Evolutionary conservation across 2,797 vertebrate genomes (phyloP).

Genomic region (Tiaroga cobitis): DNA sequence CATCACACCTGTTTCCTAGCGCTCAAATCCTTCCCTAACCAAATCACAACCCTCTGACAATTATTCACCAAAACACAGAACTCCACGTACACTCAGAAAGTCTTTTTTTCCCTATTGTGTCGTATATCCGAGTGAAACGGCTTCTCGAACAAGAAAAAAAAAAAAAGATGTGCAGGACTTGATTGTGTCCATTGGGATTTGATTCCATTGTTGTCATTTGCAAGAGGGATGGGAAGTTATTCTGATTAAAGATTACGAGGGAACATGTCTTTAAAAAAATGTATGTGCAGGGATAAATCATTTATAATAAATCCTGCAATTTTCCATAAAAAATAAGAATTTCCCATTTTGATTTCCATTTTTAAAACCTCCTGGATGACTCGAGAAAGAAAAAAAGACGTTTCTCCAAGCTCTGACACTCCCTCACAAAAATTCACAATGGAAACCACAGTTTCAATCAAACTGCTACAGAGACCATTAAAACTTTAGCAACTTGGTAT

Average conservation of each 20-base stretch:
- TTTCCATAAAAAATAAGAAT: background rate
- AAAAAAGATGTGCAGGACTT: background rate
- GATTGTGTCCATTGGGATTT: background rate
- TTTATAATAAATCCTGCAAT: background rate
- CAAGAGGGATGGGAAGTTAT: background rate
- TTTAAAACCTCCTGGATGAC: background rate
- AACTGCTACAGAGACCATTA: background rate
- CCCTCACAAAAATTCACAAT: background rate
- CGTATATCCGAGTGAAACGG: background rate
- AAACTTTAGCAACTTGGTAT: background rate
- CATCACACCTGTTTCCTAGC: conserved; percentile 75
- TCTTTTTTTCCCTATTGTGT: background rate
- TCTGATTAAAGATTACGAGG: background rate
- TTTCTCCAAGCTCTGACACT: background rate
- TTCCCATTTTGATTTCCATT: background rate
- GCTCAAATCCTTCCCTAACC: conserved; percentile 54
- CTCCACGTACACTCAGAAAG: background rate
- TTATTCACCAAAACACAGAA: conserved; percentile 17
- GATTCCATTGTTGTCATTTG: background rate
- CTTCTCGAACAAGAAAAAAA: background rate
- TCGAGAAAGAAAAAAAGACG: background rate
- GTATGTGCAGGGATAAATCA: background rate
- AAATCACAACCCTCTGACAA: conserved; percentile 20
- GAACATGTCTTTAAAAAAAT: background rate
- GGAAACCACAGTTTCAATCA: background rate